Conservation (phyloP, 2,888 invertebrate genomes). For the Notocelia uddmanniana region DNA sequence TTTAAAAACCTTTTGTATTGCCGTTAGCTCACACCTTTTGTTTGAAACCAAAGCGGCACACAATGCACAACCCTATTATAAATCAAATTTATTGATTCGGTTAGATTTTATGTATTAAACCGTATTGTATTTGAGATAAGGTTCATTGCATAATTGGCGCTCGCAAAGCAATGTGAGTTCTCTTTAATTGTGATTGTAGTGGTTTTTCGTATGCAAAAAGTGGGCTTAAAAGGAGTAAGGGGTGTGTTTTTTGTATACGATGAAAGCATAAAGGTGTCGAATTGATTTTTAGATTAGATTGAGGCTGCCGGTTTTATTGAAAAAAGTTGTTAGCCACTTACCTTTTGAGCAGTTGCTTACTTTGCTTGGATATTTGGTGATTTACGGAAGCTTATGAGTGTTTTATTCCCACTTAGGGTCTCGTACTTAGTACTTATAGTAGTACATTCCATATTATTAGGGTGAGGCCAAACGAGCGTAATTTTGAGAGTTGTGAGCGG, state of each 20-base stretch:
- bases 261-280: conserved; percentile 42
- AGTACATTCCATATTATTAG: no score
- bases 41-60: conserved; percentile 56
- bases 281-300: conserved; percentile 41
- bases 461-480: no score
- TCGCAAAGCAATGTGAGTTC: conserved; percentile 9
- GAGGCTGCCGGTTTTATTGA: conserved; percentile 6
- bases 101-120: neutral
- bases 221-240: conserved; percentile 11
- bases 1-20: conserved; percentile 63
- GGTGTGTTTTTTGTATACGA: conserved; percentile 22
- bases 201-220: conserved; percentile 29
- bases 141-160: neutral
- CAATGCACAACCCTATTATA: conserved; percentile 53
- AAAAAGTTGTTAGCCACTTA: conserved; percentile 28
- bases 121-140: neutral
- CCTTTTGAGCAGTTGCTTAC: neutral
- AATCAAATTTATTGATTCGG: conserved; percentile 39
- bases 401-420: neutral
- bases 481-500: no score
- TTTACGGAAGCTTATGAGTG: conserved; percentile 7
- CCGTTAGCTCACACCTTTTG: conserved; percentile 59
- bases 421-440: neutral
- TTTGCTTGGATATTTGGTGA: neutral
- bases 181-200: conserved; percentile 29